phyloP scores from a whole-genome alignment of 2,113 vertebrate species.

The Candoia aspera region DNA sequence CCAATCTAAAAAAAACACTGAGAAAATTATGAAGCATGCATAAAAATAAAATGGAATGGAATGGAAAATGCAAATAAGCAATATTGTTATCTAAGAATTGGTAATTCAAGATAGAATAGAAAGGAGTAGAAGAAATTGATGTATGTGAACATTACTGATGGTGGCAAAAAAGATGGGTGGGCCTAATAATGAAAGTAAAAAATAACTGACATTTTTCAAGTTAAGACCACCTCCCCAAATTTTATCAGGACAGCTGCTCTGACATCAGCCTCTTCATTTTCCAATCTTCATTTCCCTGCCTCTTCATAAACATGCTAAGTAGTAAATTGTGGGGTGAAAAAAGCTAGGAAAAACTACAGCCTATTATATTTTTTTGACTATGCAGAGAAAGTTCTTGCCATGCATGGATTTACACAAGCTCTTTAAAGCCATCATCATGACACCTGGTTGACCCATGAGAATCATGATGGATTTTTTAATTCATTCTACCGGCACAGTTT shows the following conservation, averaged over 20 bases:
- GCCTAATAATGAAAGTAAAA: too few relatives aligned
- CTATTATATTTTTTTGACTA: background rate
- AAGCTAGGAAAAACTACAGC: too few relatives aligned
- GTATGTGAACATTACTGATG: background rate
- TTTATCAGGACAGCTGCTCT: background rate
- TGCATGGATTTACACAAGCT: background rate
- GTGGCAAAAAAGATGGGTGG: background rate
- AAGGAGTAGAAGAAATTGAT: background rate
- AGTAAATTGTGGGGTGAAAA: background rate
- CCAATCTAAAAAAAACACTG: background rate
- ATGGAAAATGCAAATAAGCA: background rate
- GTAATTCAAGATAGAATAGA: background rate
- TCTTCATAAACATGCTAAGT: background rate
- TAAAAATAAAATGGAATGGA: background rate
- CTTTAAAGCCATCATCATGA: background rate
- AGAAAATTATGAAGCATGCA: background rate
- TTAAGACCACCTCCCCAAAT: background rate
- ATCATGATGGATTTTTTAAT: background rate
- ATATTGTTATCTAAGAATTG: background rate
- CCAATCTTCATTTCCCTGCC: background rate
- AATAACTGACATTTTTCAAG: background rate
- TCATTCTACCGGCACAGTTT: background rate
- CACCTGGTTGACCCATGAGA: background rate
- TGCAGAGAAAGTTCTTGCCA: background rate
- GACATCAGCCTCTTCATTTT: background rate